Conservation (phyloP, 2,888 invertebrate genomes). For the Protodeltote pygarga region DNA sequence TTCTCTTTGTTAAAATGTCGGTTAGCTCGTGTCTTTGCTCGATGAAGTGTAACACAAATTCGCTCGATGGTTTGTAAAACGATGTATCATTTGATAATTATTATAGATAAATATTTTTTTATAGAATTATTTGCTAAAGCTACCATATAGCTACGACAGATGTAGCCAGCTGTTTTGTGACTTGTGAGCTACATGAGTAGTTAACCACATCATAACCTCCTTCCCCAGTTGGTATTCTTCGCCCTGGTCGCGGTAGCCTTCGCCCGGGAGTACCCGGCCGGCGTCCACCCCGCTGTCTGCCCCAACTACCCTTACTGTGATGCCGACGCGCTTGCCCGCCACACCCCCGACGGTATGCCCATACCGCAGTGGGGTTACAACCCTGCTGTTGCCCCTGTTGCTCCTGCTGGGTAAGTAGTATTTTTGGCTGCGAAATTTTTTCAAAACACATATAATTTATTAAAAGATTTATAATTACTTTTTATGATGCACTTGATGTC, state of each 20-base stretch:
- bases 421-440: background rate
- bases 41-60: too few species aligned
- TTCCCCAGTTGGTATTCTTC: slow-evolving; percentile 73
- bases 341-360: slow-evolving; percentile 77
- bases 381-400: slow-evolving; percentile 55
- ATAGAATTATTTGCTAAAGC: too few species aligned
- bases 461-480: too few species aligned
- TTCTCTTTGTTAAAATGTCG: too few species aligned
- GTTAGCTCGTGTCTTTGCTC: too few species aligned
- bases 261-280: slow-evolving; percentile 85
- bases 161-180: background rate
- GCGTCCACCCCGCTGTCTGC: slow-evolving; percentile 86
- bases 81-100: too few species aligned
- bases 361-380: slow-evolving; percentile 78
- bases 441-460: too few species aligned
- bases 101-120: too few species aligned
- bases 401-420: slow-evolving; percentile 28
- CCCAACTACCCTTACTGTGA: slow-evolving; percentile 88
- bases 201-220: too few species aligned
- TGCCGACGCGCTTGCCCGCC: slow-evolving; percentile 73
- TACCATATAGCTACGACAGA: background rate
- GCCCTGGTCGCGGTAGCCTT: slow-evolving; percentile 77
- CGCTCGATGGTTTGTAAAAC: too few species aligned
- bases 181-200: too few species aligned
- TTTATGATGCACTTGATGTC: too few species aligned